Conservation (phyloP, 2,888 invertebrate species). For the Cheilosia grossa region DNA sequence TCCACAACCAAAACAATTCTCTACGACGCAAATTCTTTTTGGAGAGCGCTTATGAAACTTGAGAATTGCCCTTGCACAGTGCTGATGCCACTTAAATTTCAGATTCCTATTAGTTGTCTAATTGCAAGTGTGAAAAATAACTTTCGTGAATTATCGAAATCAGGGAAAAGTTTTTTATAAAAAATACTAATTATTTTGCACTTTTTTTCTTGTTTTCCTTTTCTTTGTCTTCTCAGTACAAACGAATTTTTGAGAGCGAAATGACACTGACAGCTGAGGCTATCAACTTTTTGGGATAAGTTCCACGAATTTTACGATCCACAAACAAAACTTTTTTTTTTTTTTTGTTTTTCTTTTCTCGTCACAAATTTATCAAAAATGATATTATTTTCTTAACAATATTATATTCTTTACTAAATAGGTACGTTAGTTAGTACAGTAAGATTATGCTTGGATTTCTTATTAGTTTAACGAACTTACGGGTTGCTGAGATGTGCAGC, state of each 20-base stretch:
- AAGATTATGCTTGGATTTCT: too few relatives aligned
- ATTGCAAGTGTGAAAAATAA: not conserved
- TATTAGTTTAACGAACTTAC: too few relatives aligned
- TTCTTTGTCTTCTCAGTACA: constrained; percentile 71
- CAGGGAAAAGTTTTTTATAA: constrained; percentile 37
- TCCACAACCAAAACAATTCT: constrained; percentile 74
- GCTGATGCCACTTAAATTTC: constrained; percentile 31
- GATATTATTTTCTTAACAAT: not conserved
- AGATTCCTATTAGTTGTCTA: constrained; percentile 9
- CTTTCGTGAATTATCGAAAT: constrained; percentile 35
- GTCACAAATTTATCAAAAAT: not conserved
- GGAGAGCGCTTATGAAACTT: constrained; percentile 66
- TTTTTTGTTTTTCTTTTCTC: not conserved
- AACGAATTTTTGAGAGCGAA: constrained; percentile 62
- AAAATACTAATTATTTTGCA: constrained; percentile 66
- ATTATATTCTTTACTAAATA: not conserved
- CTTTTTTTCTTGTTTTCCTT: constrained; percentile 66
- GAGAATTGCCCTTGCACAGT: constrained; percentile 24
- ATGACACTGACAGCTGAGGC: constrained; percentile 60
- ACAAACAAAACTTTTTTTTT: constrained; percentile 12
- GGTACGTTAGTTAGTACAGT: too few relatives aligned
- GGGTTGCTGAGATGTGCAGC: too few relatives aligned
- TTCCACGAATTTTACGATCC: not conserved
- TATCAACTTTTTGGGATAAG: constrained; percentile 35
- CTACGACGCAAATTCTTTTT: constrained; percentile 70